Base-by-base conservation (phyloP, 2,797 vertebrate genomes). In the Phoxinus dragarum region DNA sequence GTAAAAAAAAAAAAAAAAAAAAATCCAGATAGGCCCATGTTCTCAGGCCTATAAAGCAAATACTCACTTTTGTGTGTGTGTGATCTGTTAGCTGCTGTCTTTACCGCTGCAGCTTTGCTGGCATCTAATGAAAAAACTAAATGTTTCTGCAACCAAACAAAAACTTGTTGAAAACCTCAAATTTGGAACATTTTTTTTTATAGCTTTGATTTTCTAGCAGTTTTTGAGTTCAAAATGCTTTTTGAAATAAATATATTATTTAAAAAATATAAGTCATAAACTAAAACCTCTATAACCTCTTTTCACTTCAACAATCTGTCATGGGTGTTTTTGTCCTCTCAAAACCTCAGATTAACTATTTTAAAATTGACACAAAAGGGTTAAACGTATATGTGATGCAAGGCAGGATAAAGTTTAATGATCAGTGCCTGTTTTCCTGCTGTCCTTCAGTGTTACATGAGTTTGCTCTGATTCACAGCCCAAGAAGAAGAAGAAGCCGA, bases 401-500 rank as follows among this genome's bases (percentile, higher is more conserved):
- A 52, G 16, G 49, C 10, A 3, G 4, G 56, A 61, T n/a, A 1
- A 3, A 11, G 47, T 49, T 52, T 5, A 34, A 3, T 34, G 23
- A 23, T 36, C 0, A 1, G 4, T 34, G 3, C 19, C 42, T 11
- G 42, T 11, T 3, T 12, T 44, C 44, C 3, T 56, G 54, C 23
- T n/a, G 21, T n/a, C n/a, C 54, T 59, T n/a, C 1, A 61, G n/a
- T 14, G 59, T 61, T 16, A 14, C 44, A 47, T 47, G 44, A 14
- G 11, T 61, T 61, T 34, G 12, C 6, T 64, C 14, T 7, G 5
- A 5, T 68, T 84, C 19, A 40, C 89, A 96, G 94, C 95, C 95
- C 88, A 96, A 98, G 94, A 99, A 98, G 96, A 99, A 98, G 95
- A 97, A 95, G 93, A 99, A 98, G 94, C 94, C 96, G 31, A 99